phyloP scores from a whole-genome alignment of 30 jellyfish, hydroid and myxozoan genomes.

The Mastigias papua region DNA sequence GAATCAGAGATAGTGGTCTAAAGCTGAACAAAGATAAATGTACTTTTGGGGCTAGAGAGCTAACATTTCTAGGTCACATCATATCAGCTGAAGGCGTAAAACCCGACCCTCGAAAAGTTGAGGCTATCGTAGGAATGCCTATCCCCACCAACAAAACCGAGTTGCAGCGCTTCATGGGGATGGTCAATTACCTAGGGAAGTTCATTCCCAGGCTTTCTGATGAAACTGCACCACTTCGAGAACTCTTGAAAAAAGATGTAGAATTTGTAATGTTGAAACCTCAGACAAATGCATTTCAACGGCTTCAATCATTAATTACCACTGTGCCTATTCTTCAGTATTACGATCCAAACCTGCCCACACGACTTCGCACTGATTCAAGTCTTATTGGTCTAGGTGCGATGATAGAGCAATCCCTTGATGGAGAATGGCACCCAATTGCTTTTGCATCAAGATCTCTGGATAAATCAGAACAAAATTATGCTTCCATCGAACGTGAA shows the following conservation, averaged over 20 bases:
- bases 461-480: neutral
- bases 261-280: neutral
- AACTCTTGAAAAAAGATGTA: conserved; percentile 16
- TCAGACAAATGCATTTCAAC: conserved; percentile 24
- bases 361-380: conserved; percentile 1
- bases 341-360: conserved; percentile 25
- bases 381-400: conserved; percentile 30
- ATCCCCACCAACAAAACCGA: neutral
- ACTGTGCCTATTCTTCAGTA: conserved; percentile 3
- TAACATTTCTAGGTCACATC: conserved; percentile 61
- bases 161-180: conserved; percentile 34
- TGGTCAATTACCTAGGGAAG: conserved; percentile 41
- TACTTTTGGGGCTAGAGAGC: conserved; percentile 34
- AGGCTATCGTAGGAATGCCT: conserved; percentile 20
- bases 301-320: conserved; percentile 9
- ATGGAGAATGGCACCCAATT: conserved; percentile 20
- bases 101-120: conserved; percentile 66
- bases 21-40: conserved; percentile 67
- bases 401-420: conserved; percentile 21
- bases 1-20: neutral
- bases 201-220: conserved; percentile 42
- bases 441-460: conserved; percentile 33
- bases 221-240: conserved; percentile 41
- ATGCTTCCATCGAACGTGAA: conserved; percentile 40
- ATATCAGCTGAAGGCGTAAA: conserved; percentile 52